phyloP scores from a whole-genome alignment of 2,888 invertebrate genomes.

The Drosophila barbarae region DNA sequence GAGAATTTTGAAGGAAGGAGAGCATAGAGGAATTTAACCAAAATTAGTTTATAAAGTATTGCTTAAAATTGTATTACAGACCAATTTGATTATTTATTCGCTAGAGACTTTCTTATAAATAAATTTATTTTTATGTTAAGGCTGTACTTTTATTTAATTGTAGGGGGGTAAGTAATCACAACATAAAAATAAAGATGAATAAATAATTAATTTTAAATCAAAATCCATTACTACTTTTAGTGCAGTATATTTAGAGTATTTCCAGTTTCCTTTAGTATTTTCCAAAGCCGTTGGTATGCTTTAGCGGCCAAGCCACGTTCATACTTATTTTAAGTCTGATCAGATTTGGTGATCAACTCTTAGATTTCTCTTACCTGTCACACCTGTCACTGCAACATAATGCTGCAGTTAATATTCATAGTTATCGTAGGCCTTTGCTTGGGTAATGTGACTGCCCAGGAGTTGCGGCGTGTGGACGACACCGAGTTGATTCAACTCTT shows the following conservation, averaged over 20 bases:
- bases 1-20: slow-evolving; percentile 45
- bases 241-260: not conserved
- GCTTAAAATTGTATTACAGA: slow-evolving; percentile 21
- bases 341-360: slow-evolving; percentile 9
- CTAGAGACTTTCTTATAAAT: slow-evolving; percentile 14
- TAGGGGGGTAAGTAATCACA: not conserved
- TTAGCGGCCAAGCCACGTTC: slow-evolving; percentile 1
- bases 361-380: slow-evolving; percentile 6
- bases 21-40: slow-evolving; percentile 2
- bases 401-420: slow-evolving; percentile 14
- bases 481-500: slow-evolving; percentile 89
- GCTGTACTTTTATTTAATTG: not conserved
- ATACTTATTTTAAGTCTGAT: slow-evolving; percentile 7
- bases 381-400: slow-evolving; percentile 7
- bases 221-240: not conserved
- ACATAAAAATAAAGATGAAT: not conserved
- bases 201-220: not conserved
- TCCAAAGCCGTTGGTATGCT: slow-evolving; percentile 2
- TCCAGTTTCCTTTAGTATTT: not conserved
- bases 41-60: slow-evolving; percentile 23
- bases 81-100: slow-evolving; percentile 27
- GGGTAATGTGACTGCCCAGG: slow-evolving; percentile 10
- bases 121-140: not conserved
- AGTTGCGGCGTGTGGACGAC: slow-evolving; percentile 85
- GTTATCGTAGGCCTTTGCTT: slow-evolving; percentile 10